A percentile compares a stretch with the other conserved stretches of the same genome.
These are phyloP conservation scores for Hoplostethus atlanticus DNA, from an alignment of 2,797 vertebrate genomes.

Conservation along the genomic window DNA sequence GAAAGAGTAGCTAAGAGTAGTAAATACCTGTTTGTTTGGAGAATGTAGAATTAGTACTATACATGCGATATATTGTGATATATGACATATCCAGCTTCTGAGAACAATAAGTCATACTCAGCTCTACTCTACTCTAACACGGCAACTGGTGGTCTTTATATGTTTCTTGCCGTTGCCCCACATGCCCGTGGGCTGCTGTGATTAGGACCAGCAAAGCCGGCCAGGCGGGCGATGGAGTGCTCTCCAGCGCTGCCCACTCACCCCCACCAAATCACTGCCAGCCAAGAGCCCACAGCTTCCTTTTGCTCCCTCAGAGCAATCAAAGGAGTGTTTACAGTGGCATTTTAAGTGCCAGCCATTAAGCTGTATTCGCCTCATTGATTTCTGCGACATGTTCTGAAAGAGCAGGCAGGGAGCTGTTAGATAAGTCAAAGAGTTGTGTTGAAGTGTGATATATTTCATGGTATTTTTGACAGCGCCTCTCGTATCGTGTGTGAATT, in stretches of 20 bases:
- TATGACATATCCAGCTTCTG: too few species aligned
- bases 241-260: background rate
- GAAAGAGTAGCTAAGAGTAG: too few species aligned
- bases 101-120: too few species aligned
- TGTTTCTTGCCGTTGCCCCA: background rate
- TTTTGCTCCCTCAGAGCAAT: slow-evolving; percentile 7
- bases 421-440: background rate
- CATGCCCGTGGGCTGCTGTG: background rate
- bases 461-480: too few species aligned
- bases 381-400: slow-evolving; percentile 5
- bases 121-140: too few species aligned
- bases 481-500: too few species aligned
- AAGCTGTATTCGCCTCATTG: background rate
- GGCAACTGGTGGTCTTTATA: too few species aligned
- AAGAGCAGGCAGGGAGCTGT: background rate
- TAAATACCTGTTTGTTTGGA: too few species aligned
- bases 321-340: slow-evolving; percentile 12
- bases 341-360: background rate
- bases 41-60: too few species aligned
- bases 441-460: background rate
- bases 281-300: background rate
- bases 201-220: background rate
- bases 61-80: too few species aligned
- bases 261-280: slow-evolving; percentile 8
- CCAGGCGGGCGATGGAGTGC: background rate